Percentiles rank a stretch among this genome's conserved stretches.
Evolutionary conservation across 1,140 invertebrate genomes (phyloP).

Genomic region (Zaprionus ornatus): DNA sequence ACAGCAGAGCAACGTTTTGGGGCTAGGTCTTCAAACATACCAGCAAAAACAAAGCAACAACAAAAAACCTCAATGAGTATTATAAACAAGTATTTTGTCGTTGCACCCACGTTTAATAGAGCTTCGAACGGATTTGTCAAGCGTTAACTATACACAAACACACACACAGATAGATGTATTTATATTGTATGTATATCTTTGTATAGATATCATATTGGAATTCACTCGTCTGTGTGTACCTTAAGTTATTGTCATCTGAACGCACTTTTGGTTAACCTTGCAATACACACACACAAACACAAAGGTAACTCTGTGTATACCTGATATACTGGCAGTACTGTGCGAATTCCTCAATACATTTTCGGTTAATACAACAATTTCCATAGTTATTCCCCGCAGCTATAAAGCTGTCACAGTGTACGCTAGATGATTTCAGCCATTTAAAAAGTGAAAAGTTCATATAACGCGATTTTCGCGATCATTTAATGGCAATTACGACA

Average conservation of each 20-base stretch:
- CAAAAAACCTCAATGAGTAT: conserved; percentile 12
- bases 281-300: conserved; percentile 8
- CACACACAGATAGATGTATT: neutral
- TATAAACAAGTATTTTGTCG: conserved; percentile 38
- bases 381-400: neutral
- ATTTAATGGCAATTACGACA: conserved; percentile 40
- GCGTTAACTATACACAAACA: neutral
- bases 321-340: conserved; percentile 9
- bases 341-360: conserved; percentile 29
- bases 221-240: conserved; percentile 19
- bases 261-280: conserved; percentile 31
- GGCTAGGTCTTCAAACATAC: conserved; percentile 28
- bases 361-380: conserved; percentile 21
- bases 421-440: conserved; percentile 18
- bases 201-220: conserved; percentile 24
- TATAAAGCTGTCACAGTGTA: neutral
- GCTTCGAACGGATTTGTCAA: conserved; percentile 35
- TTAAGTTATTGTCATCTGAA: conserved; percentile 16
- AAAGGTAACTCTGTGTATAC: neutral
- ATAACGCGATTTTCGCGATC: conserved; percentile 24
- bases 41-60: neutral
- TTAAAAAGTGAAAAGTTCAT: conserved; percentile 39
- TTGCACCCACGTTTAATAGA: conserved; percentile 40
- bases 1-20: conserved; percentile 12
- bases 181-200: neutral